phyloP scores from a whole-genome alignment of 2,888 invertebrate species.

The Litoditis marina region DNA sequence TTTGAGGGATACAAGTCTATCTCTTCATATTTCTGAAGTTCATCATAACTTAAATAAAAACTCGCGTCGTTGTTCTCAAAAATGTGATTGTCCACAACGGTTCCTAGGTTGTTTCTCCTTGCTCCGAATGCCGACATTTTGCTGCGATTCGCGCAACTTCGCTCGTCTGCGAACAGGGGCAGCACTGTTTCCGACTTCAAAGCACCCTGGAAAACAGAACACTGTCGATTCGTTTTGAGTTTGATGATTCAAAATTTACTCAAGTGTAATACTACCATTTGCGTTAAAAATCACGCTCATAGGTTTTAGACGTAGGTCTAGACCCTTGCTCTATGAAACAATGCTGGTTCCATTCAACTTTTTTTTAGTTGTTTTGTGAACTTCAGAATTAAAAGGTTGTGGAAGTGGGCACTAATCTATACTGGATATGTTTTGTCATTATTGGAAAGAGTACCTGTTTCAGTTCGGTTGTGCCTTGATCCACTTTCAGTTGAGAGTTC shows the following conservation, averaged over 20 bases:
- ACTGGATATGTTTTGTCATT: too few relatives aligned
- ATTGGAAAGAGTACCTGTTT: too few relatives aligned
- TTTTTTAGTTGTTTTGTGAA: too few relatives aligned
- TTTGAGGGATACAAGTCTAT: not conserved
- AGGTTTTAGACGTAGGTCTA: too few relatives aligned
- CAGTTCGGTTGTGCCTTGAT: constrained; percentile 34
- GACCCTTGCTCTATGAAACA: too few relatives aligned
- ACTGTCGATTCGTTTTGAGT: not conserved
- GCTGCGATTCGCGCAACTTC: constrained; percentile 29
- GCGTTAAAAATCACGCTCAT: too few relatives aligned
- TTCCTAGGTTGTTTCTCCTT: constrained; percentile 38
- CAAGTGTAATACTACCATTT: too few relatives aligned
- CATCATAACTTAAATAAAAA: not conserved
- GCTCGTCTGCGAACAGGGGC: constrained; percentile 48
- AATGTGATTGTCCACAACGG: constrained; percentile 51
- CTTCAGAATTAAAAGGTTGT: too few relatives aligned
- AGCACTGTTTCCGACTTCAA: constrained; percentile 53
- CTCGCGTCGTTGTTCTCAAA: constrained; percentile 40
- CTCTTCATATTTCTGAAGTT: too few relatives aligned
- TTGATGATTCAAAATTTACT: too few relatives aligned
- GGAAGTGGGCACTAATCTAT: too few relatives aligned
- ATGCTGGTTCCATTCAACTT: too few relatives aligned
- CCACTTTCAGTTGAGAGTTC: constrained; percentile 33
- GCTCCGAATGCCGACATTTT: constrained; percentile 51
- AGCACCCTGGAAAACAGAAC: constrained; percentile 36